Percentiles rank a stretch among this genome's conserved stretches.
phyloP scores from a whole-genome alignment of 2,888 invertebrate genomes.

The Lagria hirta region DNA sequence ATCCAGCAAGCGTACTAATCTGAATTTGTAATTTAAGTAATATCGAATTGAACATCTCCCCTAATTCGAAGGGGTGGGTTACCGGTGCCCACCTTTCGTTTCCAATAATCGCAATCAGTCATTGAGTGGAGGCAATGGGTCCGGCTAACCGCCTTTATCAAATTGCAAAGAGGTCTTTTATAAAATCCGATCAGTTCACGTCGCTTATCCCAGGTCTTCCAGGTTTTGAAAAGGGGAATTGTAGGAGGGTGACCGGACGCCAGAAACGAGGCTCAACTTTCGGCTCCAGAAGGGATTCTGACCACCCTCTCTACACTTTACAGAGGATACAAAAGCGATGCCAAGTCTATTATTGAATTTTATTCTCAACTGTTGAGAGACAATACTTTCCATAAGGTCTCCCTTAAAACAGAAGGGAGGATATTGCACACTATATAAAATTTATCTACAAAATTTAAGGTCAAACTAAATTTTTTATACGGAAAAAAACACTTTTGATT shows the following conservation, averaged over 20 bases:
- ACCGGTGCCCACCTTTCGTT: slow-evolving; percentile 34
- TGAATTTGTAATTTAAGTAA: slow-evolving; percentile 47
- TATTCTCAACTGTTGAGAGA: no score
- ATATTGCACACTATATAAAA: no score
- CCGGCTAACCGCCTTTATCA: slow-evolving; percentile 52
- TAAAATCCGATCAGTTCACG: slow-evolving; percentile 52
- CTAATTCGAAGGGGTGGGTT: slow-evolving; percentile 25
- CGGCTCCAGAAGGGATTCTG: slow-evolving; percentile 1
- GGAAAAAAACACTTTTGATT: no score
- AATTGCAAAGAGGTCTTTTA: slow-evolving; percentile 52
- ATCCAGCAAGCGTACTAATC: slow-evolving; percentile 41
- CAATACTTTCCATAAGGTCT: no score
- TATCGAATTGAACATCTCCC: slow-evolving; percentile 45
- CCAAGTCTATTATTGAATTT: slow-evolving; percentile 35
- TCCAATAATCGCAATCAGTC: slow-evolving; percentile 45
- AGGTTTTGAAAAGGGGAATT: no score
- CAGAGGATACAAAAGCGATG: slow-evolving; percentile 34
- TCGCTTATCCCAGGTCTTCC: slow-evolving; percentile 47
- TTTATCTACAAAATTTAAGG: no score
- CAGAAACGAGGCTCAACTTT: slow-evolving; percentile 9
- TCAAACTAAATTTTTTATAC: no score
- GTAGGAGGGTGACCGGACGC: slow-evolving; percentile 12
- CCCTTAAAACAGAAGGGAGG: no score
- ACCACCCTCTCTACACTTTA: slow-evolving; percentile 16
- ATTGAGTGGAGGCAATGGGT: slow-evolving; percentile 45